Base-by-base conservation (phyloP, 2,797 vertebrate genomes). In the Lindbergichthys nudifrons region DNA sequence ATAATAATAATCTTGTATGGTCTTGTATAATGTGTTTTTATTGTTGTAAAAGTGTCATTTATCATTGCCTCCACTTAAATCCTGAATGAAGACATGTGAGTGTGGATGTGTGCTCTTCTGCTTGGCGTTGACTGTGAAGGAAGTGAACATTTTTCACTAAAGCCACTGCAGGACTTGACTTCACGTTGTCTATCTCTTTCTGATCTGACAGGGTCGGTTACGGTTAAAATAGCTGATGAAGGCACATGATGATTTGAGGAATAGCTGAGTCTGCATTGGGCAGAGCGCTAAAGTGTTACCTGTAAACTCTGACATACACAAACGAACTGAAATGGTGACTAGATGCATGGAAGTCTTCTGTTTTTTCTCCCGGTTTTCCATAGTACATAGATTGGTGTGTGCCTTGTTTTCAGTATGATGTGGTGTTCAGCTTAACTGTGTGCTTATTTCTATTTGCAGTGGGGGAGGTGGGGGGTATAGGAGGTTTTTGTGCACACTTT, bases 361-460 rank as follows among this genome's bases (percentile, higher is more conserved):
- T 78, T 85, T 70, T 60, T 81, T 73, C 64, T 77, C 73, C 21
- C 81, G 82, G 84, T 89, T 94, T 96, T 94, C 88, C 88, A 93
- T 97, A 97, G 96, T 95, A 93, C 92, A 92, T 98, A 97, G 96
- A 96, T 89, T 95, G 95, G 94, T 95, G 93, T 93, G 97, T 98
- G 96, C 95, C 93, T 95, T 96, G 90, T 95, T 96, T 96, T 96
- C 95, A 93, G 96, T 96, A 96, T 98, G 97, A 98, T 96, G 97
- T 98, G 97, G 95, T 97, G 95, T 97, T 97, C 93, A 96, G 96
- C 96, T 98, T 97, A 98, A 98, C 96, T 96, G 97, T 97, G 97
- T 98, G 97, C 95, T 96, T 94, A 94, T 96, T 95, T 95, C 96
- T 96, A 96, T 94, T 97, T 95, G 96, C 86, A 90, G 92, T 93